phyloP scores from a whole-genome alignment of 1,140 invertebrate species.

The Drosophila pectinifera region DNA sequence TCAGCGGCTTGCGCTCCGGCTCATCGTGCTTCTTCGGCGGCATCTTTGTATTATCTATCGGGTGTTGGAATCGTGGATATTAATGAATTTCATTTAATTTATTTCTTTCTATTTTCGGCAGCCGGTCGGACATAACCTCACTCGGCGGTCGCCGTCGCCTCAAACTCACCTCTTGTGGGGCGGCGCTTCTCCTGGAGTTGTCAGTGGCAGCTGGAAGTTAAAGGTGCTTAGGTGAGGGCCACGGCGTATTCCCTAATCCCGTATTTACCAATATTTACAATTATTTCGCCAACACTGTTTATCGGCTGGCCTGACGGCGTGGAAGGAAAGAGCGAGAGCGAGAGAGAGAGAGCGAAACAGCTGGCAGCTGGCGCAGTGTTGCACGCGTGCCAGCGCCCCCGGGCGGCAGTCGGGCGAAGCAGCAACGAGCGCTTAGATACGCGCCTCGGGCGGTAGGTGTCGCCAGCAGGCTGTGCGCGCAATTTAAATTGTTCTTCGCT shows the following conservation, averaged over 20 bases:
- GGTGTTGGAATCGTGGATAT: conserved; percentile 2
- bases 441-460: conserved; percentile 19
- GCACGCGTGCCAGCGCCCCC: conserved; percentile 15
- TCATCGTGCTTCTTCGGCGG: conserved; percentile 97
- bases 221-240: neutral
- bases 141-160: conserved; percentile 6
- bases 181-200: conserved; percentile 11
- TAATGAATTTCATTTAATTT: conserved; percentile 28
- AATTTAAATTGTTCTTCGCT: conserved; percentile 13
- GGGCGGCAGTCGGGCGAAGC: conserved; percentile 22
- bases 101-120: conserved; percentile 22
- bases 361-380: conserved; percentile 11
- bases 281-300: conserved; percentile 6
- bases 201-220: conserved; percentile 13
- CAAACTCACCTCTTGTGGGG: conserved; percentile 3
- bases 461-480: conserved; percentile 13
- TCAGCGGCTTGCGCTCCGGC: conserved; percentile 94
- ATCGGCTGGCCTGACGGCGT: conserved; percentile 47
- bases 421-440: neutral
- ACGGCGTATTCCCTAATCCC: neutral
- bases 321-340: conserved; percentile 53
- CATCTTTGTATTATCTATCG: conserved; percentile 87
- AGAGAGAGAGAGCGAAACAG: conserved; percentile 11
- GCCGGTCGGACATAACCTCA: conserved; percentile 39
- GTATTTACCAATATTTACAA: conserved; percentile 45